Conservation (phyloP, 1,140 invertebrate genomes). For the Drosophila trapezifrons region DNA sequence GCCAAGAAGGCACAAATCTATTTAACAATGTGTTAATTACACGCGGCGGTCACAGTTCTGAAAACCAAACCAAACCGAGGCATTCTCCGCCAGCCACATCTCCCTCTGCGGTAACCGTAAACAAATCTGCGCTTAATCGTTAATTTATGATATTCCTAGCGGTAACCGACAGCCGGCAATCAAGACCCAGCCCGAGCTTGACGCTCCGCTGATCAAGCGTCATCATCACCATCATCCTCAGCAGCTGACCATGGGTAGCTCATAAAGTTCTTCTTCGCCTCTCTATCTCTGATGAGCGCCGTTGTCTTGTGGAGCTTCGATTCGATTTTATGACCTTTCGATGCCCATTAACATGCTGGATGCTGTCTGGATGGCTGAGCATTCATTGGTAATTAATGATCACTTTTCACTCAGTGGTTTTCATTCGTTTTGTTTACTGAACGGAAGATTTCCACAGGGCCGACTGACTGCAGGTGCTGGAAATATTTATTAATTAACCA, state of each 20-base stretch:
- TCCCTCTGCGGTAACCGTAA: slow-evolving; percentile 50
- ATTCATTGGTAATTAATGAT: slow-evolving; percentile 54
- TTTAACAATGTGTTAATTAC: slow-evolving; percentile 81
- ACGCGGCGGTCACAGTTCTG: slow-evolving; percentile 43
- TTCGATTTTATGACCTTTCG: slow-evolving; percentile 58
- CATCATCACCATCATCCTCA: slow-evolving; percentile 40
- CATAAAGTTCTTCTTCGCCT: slow-evolving; percentile 50
- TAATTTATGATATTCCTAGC: slow-evolving; percentile 79
- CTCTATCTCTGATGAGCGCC: slow-evolving; percentile 3
- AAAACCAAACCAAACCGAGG: slow-evolving; percentile 26
- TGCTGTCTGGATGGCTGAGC: slow-evolving; percentile 13
- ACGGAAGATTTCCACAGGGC: slow-evolving; percentile 9
- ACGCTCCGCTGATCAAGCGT: slow-evolving; percentile 60
- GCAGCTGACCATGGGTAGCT: slow-evolving; percentile 50
- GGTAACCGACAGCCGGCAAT: slow-evolving; percentile 74
- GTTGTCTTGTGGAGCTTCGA: slow-evolving; percentile 35
- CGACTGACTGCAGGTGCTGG: slow-evolving; percentile 20
- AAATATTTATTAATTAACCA: slow-evolving; percentile 21
- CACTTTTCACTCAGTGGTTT: slow-evolving; percentile 41
- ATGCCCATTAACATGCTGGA: slow-evolving; percentile 49
- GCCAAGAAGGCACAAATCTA: slow-evolving; percentile 33
- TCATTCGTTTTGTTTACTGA: slow-evolving; percentile 36
- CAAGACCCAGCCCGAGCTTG: slow-evolving; percentile 43
- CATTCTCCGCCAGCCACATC: slow-evolving; percentile 9
- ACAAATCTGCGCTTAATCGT: slow-evolving; percentile 80